A percentile compares a stretch with the other conserved stretches of the same genome.
Conservation (phyloP, 1,140 invertebrate species). For the Varroa destructor region DNA sequence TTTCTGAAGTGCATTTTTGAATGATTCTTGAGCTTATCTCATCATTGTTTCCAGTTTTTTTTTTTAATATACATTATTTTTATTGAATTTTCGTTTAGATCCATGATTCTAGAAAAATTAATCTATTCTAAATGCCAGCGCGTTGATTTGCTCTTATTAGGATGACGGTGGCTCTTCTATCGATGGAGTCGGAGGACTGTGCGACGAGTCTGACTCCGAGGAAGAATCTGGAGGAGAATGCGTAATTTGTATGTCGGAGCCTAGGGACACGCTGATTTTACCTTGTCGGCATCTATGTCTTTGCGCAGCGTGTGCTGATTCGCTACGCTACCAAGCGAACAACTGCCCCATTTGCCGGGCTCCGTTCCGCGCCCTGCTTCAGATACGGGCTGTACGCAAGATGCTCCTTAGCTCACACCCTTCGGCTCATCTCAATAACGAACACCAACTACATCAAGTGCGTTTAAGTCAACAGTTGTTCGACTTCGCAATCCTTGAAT, state of each 20-base stretch:
- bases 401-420: constrained; percentile 28
- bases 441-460: background rate
- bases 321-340: constrained; percentile 82
- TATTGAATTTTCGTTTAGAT: too few relatives aligned
- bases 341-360: constrained; percentile 97
- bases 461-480: background rate
- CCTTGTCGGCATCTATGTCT: constrained; percentile 95
- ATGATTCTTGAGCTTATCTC: too few relatives aligned
- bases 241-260: constrained; percentile 97
- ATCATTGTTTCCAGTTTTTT: too few relatives aligned
- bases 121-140: too few relatives aligned
- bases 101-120: too few relatives aligned
- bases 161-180: too few relatives aligned
- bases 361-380: constrained; percentile 86
- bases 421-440: constrained; percentile 26
- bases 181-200: too few relatives aligned
- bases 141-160: too few relatives aligned
- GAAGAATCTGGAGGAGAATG: constrained; percentile 96
- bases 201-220: too few relatives aligned
- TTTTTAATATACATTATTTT: too few relatives aligned
- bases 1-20: too few relatives aligned
- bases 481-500: background rate
- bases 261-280: constrained; percentile 88
- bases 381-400: constrained; percentile 84
- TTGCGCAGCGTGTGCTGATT: constrained; percentile 93